phyloP scores from a whole-genome alignment of 2,797 vertebrate genomes.

The Hippopotamyrus pictus region DNA sequence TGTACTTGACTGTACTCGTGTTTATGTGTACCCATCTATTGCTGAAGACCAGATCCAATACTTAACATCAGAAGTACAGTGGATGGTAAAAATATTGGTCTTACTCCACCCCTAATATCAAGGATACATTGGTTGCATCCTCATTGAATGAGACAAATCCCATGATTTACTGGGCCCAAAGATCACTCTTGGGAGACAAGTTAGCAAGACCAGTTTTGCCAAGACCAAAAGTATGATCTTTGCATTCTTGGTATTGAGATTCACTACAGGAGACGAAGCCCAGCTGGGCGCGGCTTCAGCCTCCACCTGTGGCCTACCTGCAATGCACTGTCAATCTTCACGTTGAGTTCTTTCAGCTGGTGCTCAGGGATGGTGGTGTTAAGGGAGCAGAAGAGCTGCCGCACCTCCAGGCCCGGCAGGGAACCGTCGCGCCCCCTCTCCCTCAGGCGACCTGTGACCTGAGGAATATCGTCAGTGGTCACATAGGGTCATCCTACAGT shows the following conservation, averaged over 20 bases:
- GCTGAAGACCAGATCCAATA: background rate
- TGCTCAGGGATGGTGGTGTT: slow-evolving; percentile 88
- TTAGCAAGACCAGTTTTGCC: background rate
- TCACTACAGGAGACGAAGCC: background rate
- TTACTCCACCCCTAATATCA: background rate
- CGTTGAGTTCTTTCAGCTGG: slow-evolving; percentile 91
- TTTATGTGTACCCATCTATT: background rate
- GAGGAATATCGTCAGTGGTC: background rate
- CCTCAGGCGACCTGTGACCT: slow-evolving; percentile 85
- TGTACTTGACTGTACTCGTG: background rate
- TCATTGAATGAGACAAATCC: background rate
- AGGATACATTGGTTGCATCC: background rate
- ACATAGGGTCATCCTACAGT: background rate
- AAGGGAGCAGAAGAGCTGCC: slow-evolving; percentile 96
- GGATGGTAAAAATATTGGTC: background rate
- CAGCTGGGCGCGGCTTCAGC: background rate
- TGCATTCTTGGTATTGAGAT: background rate
- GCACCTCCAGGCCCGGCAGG: slow-evolving; percentile 93
- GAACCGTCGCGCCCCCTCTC: slow-evolving; percentile 86
- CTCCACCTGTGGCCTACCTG: slow-evolving; percentile 61
- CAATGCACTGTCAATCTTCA: slow-evolving; percentile 90
- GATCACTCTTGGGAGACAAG: background rate
- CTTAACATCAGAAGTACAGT: background rate
- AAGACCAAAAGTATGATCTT: background rate
- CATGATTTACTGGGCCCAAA: background rate